Percentiles rank a stretch among this genome's conserved stretches.
Evolutionary conservation across 1,140 invertebrate genomes (phyloP).

Genomic region (Melitaea cinxia): DNA sequence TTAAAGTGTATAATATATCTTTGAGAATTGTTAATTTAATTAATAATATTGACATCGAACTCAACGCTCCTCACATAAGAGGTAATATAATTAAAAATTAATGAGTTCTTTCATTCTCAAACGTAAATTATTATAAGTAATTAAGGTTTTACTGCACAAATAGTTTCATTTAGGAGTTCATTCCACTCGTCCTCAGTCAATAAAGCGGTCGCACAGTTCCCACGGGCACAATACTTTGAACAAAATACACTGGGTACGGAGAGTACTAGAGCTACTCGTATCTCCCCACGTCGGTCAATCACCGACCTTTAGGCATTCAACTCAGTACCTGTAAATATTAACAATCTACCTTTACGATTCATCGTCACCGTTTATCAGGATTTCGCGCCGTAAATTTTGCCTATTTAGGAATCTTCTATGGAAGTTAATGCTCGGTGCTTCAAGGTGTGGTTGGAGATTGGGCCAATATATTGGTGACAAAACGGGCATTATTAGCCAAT

Average conservation of each 20-base stretch:
- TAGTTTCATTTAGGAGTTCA: slow-evolving; percentile 4
- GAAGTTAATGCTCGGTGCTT: background rate
- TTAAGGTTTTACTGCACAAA: background rate
- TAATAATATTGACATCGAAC: too few relatives aligned
- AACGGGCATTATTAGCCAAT: background rate
- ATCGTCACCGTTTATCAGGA: background rate
- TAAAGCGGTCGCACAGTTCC: slow-evolving; percentile 15
- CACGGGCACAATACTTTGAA: slow-evolving; percentile 16
- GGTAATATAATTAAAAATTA: too few relatives aligned
- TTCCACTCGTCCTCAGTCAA: slow-evolving; percentile 3
- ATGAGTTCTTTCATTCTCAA: too few relatives aligned
- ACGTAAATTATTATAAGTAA: too few relatives aligned
- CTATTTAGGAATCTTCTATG: background rate
- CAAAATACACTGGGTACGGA: slow-evolving; percentile 14
- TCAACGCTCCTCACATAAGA: too few relatives aligned
- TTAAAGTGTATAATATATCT: too few relatives aligned
- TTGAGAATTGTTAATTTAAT: too few relatives aligned
- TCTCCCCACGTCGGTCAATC: background rate
- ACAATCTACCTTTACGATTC: background rate
- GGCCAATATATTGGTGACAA: background rate
- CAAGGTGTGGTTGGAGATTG: background rate
- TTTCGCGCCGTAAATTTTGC: background rate
- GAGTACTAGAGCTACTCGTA: background rate
- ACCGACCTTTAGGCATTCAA: background rate
- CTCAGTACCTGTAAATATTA: background rate